These are phyloP conservation scores for Drosophila ficusphila DNA, from an alignment of 1,140 invertebrate genomes.

Conservation along the genomic window DNA sequence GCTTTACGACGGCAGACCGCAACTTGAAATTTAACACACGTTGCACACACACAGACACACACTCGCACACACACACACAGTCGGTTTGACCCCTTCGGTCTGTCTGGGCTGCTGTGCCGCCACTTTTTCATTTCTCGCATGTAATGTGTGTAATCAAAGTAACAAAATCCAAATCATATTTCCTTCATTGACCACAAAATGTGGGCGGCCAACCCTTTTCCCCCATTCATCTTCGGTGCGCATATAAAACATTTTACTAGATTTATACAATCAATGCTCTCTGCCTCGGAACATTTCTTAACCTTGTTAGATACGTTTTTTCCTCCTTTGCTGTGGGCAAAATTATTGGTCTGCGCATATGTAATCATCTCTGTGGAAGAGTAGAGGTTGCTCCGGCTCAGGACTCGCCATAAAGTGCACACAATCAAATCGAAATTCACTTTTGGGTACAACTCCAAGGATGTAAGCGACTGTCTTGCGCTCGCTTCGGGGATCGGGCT, in stretches of 20 bases:
- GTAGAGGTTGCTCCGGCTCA: constrained; percentile 10
- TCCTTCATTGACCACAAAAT: constrained; percentile 82
- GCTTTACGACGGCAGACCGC: constrained; percentile 61
- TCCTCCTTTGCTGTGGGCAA: constrained; percentile 28
- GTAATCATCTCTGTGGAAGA: constrained; percentile 69
- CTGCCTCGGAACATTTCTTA: constrained; percentile 63
- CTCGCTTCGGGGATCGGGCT: background rate
- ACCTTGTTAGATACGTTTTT: constrained; percentile 71
- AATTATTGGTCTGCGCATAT: constrained; percentile 81
- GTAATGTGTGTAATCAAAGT: constrained; percentile 83
- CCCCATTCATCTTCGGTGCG: constrained; percentile 45
- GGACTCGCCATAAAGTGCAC: constrained; percentile 76
- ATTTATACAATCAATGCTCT: constrained; percentile 75
- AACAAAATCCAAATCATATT: constrained; percentile 83
- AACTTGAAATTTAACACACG: constrained; percentile 76
- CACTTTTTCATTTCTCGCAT: constrained; percentile 80
- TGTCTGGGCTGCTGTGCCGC: constrained; percentile 43
- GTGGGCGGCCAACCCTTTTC: constrained; percentile 67
- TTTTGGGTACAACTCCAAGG: constrained; percentile 60
- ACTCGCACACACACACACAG: too few species aligned
- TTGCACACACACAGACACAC: constrained; percentile 36
- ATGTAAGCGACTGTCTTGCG: constrained; percentile 14
- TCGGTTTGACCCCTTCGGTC: constrained; percentile 47
- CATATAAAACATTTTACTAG: constrained; percentile 82
- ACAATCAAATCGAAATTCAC: constrained; percentile 79